Evolutionary conservation across 1,140 invertebrate genomes (phyloP), one percentile per base, ranked within the genome.

Genomic region (Mizuhopecten yessoensis): DNA sequence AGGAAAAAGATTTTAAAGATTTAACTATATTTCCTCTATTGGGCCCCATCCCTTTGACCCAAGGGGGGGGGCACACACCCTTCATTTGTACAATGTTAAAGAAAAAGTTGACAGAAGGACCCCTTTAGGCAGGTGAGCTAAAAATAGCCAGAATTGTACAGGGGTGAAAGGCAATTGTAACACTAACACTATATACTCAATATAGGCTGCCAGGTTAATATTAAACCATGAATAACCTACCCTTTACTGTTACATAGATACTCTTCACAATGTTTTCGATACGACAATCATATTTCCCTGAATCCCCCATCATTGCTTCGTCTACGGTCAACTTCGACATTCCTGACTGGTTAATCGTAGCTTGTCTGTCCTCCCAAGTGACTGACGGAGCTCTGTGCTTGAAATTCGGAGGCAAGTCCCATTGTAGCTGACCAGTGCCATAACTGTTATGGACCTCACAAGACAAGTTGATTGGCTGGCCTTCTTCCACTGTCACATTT

Each of bases 381-480:
- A 75, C 11, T 29, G 57, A 23, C 3, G 57, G 11, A 75, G 57
- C 57, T 11, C 57, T n/a, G 57, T 29, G 57, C n/a, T 29, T 75
- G n/a, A 75, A 75, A 17, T 7, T 75, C 2, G 57, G 57, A n/a
- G 57, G 57, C 29, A 75, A 29, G 57, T 75, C 57, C 57, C 57
- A 75, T n/a, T 75, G 57, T 75, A 75, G n/a, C 57, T 75, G 57
- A 49, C 10, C 45, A 49, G 45, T 49, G n/a, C 57, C 57, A 75
- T 75, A 3, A 75, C 57, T 75, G 57, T 75, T 75, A n/a, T 29
- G 11, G n/a, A 29, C 57, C n/a, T 75, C 57, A 75, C 57, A 75
- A 3, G 57, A 75, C 57, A 75, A 29, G 23, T 75, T 75, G 57
- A 75, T 75, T 75, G 57, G 57, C 23, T 75, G 57, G 57, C 57